These are phyloP conservation scores for Eulemur macaco DNA, from an alignment of 2,113 vertebrate genomes.

Conservation along the genomic window DNA sequence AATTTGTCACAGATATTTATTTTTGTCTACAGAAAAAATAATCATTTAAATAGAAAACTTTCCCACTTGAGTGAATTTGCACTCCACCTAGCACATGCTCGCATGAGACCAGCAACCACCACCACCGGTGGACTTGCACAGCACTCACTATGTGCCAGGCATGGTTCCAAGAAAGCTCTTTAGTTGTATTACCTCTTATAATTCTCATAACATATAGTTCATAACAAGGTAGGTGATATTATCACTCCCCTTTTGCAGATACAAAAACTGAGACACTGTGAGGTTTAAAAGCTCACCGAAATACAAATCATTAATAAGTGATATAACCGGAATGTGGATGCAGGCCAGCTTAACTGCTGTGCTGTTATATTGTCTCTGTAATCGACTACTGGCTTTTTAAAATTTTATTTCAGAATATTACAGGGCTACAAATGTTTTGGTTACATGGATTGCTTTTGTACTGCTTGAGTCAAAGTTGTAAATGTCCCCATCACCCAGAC, in stretches of 20 bases:
- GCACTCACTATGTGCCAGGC: background rate
- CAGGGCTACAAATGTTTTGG: too few species aligned
- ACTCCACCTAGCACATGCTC: background rate
- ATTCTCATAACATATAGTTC: rapidly evolving
- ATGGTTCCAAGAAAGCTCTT: background rate
- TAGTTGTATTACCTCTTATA: background rate
- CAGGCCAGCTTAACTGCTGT: background rate
- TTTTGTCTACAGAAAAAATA: conserved; percentile 5
- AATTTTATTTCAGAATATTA: too few species aligned
- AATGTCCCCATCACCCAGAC: too few species aligned
- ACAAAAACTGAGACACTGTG: background rate
- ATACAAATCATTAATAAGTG: background rate
- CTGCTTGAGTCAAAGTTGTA: too few species aligned
- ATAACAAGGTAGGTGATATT: background rate
- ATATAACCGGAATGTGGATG: background rate
- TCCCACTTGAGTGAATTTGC: background rate
- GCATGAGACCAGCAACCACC: background rate
- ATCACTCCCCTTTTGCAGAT: background rate
- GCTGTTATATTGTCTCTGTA: background rate
- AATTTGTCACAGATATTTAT: background rate
- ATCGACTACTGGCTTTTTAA: background rate
- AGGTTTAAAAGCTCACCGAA: background rate
- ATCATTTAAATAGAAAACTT: background rate
- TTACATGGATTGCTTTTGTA: too few species aligned
- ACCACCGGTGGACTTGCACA: rapidly evolving